Percentiles rank a stretch among this genome's conserved stretches.
Evolutionary conservation across 2,888 invertebrate species (phyloP).

Genomic region (Tridacna crocea): DNA sequence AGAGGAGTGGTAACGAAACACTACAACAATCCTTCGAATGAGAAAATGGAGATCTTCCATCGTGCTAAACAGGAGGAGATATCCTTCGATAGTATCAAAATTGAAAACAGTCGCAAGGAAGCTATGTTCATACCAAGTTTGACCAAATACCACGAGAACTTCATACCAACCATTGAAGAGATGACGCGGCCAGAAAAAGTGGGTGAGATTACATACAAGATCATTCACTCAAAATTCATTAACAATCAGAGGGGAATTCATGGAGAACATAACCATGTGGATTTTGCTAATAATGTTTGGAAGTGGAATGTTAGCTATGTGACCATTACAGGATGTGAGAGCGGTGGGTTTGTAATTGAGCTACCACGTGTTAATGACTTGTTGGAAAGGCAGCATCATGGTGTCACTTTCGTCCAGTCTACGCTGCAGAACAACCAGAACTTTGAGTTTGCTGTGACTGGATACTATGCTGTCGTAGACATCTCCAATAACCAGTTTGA

Average conservation of each 20-base stretch:
- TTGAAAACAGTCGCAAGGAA: slow-evolving; percentile 75
- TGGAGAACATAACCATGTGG: slow-evolving; percentile 94
- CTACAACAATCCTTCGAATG: slow-evolving; percentile 83
- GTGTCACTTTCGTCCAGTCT: slow-evolving; percentile 93
- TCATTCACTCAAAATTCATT: slow-evolving; percentile 93
- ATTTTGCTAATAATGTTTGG: slow-evolving; percentile 98
- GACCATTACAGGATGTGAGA: slow-evolving; percentile 92
- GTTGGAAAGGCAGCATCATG: slow-evolving; percentile 87
- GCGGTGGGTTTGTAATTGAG: slow-evolving; percentile 94
- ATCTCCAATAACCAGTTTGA: slow-evolving; percentile 93
- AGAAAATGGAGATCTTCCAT: slow-evolving; percentile 81
- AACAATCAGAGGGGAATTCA: slow-evolving; percentile 94
- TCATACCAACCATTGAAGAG: slow-evolving; percentile 82
- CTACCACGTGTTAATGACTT: slow-evolving; percentile 91
- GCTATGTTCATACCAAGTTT: slow-evolving; percentile 83
- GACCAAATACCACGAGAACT: slow-evolving; percentile 82
- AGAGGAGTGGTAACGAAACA: slow-evolving; percentile 82
- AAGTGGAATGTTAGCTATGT: slow-evolving; percentile 96
- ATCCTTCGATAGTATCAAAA: slow-evolving; percentile 69
- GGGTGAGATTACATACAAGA: slow-evolving; percentile 88
- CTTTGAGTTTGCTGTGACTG: slow-evolving; percentile 93
- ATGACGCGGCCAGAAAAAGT: slow-evolving; percentile 89
- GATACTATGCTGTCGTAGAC: slow-evolving; percentile 96
- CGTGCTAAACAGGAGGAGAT: slow-evolving; percentile 79
- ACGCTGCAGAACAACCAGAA: slow-evolving; percentile 94